Evolutionary conservation across 1,140 invertebrate species (phyloP).

Genomic region (Aphaenogaster rudis): DNA sequence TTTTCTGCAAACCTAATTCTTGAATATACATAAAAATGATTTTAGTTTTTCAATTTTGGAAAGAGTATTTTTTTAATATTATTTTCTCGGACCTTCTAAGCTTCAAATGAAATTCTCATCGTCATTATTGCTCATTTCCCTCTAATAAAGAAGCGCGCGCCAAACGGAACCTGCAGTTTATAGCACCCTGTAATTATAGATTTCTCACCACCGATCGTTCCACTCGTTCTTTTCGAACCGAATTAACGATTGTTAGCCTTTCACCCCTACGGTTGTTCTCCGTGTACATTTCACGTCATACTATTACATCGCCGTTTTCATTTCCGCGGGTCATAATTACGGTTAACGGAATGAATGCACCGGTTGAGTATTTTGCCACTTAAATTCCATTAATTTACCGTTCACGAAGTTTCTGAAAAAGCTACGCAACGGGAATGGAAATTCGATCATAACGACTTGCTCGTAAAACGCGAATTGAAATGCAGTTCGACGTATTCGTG

Average conservation of each 20-base stretch:
- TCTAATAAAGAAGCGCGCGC: constrained; percentile 23
- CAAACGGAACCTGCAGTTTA: constrained; percentile 20
- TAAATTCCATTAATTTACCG: constrained; percentile 46
- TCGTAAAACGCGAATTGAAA: constrained; percentile 2
- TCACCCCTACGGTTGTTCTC: constrained; percentile 24
- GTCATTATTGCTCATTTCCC: not conserved
- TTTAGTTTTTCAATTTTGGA: not conserved
- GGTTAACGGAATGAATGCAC: not conserved
- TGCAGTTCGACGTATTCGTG: not conserved
- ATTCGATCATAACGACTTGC: not conserved
- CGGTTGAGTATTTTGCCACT: not conserved
- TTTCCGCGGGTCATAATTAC: constrained; percentile 33
- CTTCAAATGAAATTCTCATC: not conserved
- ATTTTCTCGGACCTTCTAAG: not conserved
- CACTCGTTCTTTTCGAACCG: constrained; percentile 37
- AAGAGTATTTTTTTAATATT: not conserved
- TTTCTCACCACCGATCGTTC: constrained; percentile 40
- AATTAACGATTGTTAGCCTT: constrained; percentile 60
- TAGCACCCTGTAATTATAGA: constrained; percentile 38
- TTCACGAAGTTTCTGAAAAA: constrained; percentile 1
- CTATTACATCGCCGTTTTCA: constrained; percentile 50
- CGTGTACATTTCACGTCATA: constrained; percentile 51
- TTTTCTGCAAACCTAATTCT: constrained; percentile 13
- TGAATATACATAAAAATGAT: not conserved
- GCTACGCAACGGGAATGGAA: not conserved